Evolutionary conservation across 2,888 invertebrate species (phyloP), one percentile per base, ranked within the genome.

Genomic region (Nineta flava): DNA sequence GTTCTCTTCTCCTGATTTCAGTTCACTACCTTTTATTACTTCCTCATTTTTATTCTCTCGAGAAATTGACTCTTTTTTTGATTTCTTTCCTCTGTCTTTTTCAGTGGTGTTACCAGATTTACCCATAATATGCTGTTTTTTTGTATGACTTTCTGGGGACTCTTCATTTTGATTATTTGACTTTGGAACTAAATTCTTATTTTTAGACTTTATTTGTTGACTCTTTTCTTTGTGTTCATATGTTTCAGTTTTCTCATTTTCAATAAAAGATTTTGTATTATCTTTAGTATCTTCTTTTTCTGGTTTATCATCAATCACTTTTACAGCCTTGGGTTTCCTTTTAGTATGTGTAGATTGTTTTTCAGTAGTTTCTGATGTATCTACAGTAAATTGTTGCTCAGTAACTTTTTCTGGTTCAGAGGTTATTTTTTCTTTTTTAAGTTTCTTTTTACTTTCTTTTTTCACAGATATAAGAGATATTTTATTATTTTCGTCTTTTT

Each of bases 341-440:
- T 26, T 26, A 26, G 26, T 5, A 26, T 41, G 44, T 31, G 50
- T 42, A n/a, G 4, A 12, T 35, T 35, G 3, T n/a, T 35, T 13
- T 4, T 35, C 50, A 31, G 43, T 10, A 26, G 15, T 12, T 48
- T 52, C 17, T 46, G 61, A 53, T 40, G 58, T 54, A 59, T 69
- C 67, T 58, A 71, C 68, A 58, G 69, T 70, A 13, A 35, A 38
- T 53, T 65, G 68, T 54, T 71, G 13, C 47, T 48, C 48, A 41
- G 9, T 48, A 63, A 45, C 50, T 56, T 59, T 53, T 59, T 60
- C 51, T 50, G 26, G 26, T 26, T 26, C 26, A 26, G 26, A 7
- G 1, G 7, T 26, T 26, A 26, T 7, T 26, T 26, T 26, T 26
- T 26, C 26, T 26, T 26, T 26, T 26, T 26, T 26, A 3, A 7